Evolutionary conservation across 2,113 vertebrate genomes (phyloP), one percentile per base, ranked within the genome.

Genomic region (Xyrauchen texanus): DNA sequence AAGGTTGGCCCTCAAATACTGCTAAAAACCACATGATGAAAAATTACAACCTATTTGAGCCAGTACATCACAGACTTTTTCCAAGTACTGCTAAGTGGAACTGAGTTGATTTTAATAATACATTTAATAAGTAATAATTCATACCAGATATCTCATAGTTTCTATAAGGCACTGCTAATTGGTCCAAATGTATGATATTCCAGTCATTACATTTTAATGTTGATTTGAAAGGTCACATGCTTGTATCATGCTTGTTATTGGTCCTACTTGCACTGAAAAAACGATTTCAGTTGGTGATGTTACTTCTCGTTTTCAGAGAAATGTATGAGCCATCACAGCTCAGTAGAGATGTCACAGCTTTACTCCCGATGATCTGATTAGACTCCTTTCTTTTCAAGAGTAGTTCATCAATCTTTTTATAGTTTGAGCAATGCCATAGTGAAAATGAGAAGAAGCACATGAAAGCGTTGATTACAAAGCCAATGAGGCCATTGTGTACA

Each of bases 321-420:
- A 74, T 21, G 16, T 71, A 84, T 78, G 77, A 86, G 57, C 77
- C 70, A 65, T 76, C 81, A 87, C 72, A 81, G 74, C 58, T 10
- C 73, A 62, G 81, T 84, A 70, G 90, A 83, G 44, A 90, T 74
- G 81, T 81, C 84, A 89, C 88, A 90, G 85, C 86, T 62, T 78
- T 74, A 44, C 86, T 85, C 67, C 34, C 81, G 86, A 90, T 6
- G 12, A 90, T 91, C 87, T 80, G 51, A 90, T 87, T 88, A 86
- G 91, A 91, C 92, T 89, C 90, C 86, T 90, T 89, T 94, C 91
- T 92, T 95, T 95, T 96, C 94, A 93, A 95, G 93, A 93, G 91
- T 94, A 96, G 96, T 96, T 95, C 96, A 97, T 98, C 95, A 96
- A 95, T 95, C 93, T 94, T 92, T 97, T 94, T 95, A 97, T 96